Base-by-base conservation (phyloP, 1,140 invertebrate species). In the Drosophila oshimai region DNA sequence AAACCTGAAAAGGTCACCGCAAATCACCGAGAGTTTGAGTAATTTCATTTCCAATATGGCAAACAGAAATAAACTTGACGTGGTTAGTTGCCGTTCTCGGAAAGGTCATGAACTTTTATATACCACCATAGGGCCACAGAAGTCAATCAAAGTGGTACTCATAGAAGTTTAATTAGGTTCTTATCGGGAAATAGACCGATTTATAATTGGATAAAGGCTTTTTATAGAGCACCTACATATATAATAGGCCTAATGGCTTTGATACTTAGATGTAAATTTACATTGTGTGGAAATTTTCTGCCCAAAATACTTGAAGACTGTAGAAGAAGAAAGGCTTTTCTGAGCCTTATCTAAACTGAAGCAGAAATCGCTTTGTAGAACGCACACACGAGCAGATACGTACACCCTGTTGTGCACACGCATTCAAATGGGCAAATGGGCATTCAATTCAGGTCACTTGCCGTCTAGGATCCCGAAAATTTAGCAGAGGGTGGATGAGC, bases 1-100 rank as follows among this genome's bases (percentile, higher is more conserved):
- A 28, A 65, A 65, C 24, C 42, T 20, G 33, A 65, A 65, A 65
- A 65, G 61, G 61, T 64, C 61, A 65, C 58, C 28, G 34, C 61
- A 26, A 46, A 18, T 65, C 34, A 33, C 20, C 12, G 12, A 18
- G n/a, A 61, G 34, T 49, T 31, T 42, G 36, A 41, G 54, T 45
- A 45, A 64, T 24, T 62, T 44, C 28, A 34, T 24, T 44, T 62
- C 10, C 34, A 62, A 60, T 41, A 17, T n/a, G 28, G 26, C 17
- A 22, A 37, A n/a, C 22, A 6, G 10, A 64, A 44, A 34, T 26
- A 57, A 26, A 60, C 17, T 42, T 41, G 26, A 42, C 58, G 36
- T 39, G 53, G 18, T 12, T 13, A 41, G n/a, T 15, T 9, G 46
- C 22, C 26, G n/a, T 58, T 60, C 17, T 33, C 2, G 2, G 6